phyloP scores from a whole-genome alignment of 2,113 vertebrate species.

The Felis catus region F.catus_Fca126_mat1.0 CM031424.1:92255501-92256000 shows the following conservation, averaged over 20 bases:
- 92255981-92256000: neutral
- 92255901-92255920: neutral
- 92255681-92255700: neutral
- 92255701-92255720: neutral
- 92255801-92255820: accelerated
- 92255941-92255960: neutral
- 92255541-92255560: accelerated
- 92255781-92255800: accelerated
- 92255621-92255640: neutral
- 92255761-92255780: accelerated
- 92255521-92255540: accelerated
- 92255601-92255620: neutral
- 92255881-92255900: accelerated
- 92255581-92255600: neutral
- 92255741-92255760: neutral
- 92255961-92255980: neutral
- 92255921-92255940: accelerated
- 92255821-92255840: accelerated
- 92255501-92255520: accelerated
- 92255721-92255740: too few relatives aligned
- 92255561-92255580: accelerated
- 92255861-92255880: accelerated
- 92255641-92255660: neutral
- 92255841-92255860: accelerated
- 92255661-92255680: neutral